Percentiles rank a stretch among this genome's conserved stretches.
phyloP scores from a whole-genome alignment of 2,797 vertebrate genomes.

The Hippoglossus hippoglossus region DNA sequence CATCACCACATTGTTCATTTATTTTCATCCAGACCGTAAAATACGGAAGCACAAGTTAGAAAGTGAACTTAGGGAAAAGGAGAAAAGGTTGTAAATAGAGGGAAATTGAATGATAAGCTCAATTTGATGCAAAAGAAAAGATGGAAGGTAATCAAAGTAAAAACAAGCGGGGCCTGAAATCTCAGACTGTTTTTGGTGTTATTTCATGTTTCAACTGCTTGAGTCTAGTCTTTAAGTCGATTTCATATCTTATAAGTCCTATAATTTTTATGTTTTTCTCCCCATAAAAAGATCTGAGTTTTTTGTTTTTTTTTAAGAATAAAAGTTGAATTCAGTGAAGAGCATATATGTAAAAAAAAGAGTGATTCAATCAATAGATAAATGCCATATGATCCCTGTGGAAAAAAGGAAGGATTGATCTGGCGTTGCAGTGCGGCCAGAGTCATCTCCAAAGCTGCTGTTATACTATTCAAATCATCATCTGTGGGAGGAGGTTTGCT shows the following conservation, averaged over 20 bases:
- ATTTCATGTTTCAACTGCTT: constrained; percentile 52
- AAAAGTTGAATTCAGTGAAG: neutral
- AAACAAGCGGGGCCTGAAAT: constrained; percentile 11
- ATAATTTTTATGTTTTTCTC: constrained; percentile 30
- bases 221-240: constrained; percentile 29
- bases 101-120: too few species aligned
- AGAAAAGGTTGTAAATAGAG: too few species aligned
- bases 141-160: constrained; percentile 29
- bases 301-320: too few species aligned
- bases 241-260: constrained; percentile 47
- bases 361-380: too few species aligned
- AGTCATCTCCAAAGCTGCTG: constrained; percentile 20
- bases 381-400: too few species aligned
- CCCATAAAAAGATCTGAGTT: constrained; percentile 23
- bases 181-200: constrained; percentile 17
- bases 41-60: constrained; percentile 34
- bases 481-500: constrained; percentile 26
- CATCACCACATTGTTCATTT: constrained; percentile 43
- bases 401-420: neutral
- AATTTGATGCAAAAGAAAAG: constrained; percentile 12
- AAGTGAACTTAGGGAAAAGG: constrained; percentile 36
- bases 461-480: constrained; percentile 26
- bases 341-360: neutral
- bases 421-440: constrained; percentile 1
- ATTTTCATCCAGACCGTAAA: constrained; percentile 29